Conservation (phyloP, 2,888 invertebrate genomes). For the Drosophila mimetica region DNA sequence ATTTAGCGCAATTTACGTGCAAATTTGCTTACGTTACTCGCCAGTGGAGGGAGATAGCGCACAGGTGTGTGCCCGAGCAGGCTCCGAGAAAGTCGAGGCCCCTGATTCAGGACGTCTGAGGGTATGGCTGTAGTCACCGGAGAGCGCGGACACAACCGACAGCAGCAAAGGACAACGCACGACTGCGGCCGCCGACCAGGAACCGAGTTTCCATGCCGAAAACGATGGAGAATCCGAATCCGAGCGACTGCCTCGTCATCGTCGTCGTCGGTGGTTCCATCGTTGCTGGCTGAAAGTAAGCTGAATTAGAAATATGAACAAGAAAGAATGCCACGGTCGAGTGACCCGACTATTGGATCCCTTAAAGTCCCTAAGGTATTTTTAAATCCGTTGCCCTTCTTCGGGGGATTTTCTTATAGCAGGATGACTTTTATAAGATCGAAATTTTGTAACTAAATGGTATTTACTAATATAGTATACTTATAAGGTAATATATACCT, state of each 20-base stretch:
- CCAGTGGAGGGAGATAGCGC: constrained; percentile 46
- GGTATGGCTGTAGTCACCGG: constrained; percentile 24
- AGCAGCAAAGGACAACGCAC: constrained; percentile 79
- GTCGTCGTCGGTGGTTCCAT: constrained; percentile 41
- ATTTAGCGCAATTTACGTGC: constrained; percentile 78
- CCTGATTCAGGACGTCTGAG: constrained; percentile 29
- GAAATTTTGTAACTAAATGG: too few species aligned
- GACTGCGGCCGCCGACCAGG: constrained; percentile 61
- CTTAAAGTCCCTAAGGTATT: constrained; percentile 1
- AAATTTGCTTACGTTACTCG: constrained; percentile 72
- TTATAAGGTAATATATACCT: too few species aligned
- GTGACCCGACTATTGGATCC: constrained; percentile 10
- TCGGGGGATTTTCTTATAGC: background rate
- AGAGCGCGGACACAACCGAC: constrained; percentile 75
- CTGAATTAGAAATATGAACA: constrained; percentile 66
- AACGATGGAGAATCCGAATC: constrained; percentile 8
- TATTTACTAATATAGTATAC: too few species aligned
- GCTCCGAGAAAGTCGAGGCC: constrained; percentile 52
- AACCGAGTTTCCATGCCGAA: constrained; percentile 15
- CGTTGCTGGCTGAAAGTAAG: constrained; percentile 63
- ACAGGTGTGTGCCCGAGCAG: constrained; percentile 72
- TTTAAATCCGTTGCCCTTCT: background rate
- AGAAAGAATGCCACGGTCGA: background rate
- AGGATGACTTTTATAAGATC: too few species aligned
- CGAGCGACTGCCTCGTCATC: constrained; percentile 24